Conservation (phyloP, 2,888 invertebrate species). For the Apoda limacodes region DNA sequence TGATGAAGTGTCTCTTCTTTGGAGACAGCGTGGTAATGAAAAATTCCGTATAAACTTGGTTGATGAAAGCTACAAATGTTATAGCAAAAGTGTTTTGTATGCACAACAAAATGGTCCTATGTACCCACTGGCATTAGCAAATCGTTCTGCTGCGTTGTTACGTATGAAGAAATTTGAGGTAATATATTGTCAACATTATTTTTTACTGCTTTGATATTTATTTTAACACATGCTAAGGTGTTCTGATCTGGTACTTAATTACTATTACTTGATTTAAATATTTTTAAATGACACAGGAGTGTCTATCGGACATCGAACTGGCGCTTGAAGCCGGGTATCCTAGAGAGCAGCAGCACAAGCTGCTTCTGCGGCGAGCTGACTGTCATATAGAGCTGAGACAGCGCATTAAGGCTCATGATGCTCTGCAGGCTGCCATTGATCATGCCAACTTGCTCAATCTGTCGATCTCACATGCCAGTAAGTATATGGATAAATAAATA, state of each 20-base stretch:
- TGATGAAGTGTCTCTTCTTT: conserved; percentile 39
- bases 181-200: conserved; percentile 19
- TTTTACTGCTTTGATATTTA: background rate
- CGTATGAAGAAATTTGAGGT: conserved; percentile 72
- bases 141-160: conserved; percentile 76
- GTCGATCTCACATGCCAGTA: conserved; percentile 27
- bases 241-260: background rate
- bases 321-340: conserved; percentile 75
- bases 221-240: background rate
- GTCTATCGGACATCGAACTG: conserved; percentile 72
- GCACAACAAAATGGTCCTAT: conserved; percentile 67
- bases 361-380: conserved; percentile 73
- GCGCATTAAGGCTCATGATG: conserved; percentile 37
- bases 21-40: conserved; percentile 69
- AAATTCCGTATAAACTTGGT: conserved; percentile 66
- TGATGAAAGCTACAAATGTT: conserved; percentile 65
- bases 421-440: conserved; percentile 28
- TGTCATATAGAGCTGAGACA: conserved; percentile 70
- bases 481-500: no score
- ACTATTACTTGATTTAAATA: background rate
- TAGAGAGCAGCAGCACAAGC: conserved; percentile 70
- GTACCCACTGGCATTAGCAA: conserved; percentile 74
- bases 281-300: conserved; percentile 55
- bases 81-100: conserved; percentile 72
- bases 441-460: conserved; percentile 28